These are phyloP conservation scores for Drosophila gunungcola DNA, from an alignment of 1,140 invertebrate species.

Conservation along the genomic window DNA sequence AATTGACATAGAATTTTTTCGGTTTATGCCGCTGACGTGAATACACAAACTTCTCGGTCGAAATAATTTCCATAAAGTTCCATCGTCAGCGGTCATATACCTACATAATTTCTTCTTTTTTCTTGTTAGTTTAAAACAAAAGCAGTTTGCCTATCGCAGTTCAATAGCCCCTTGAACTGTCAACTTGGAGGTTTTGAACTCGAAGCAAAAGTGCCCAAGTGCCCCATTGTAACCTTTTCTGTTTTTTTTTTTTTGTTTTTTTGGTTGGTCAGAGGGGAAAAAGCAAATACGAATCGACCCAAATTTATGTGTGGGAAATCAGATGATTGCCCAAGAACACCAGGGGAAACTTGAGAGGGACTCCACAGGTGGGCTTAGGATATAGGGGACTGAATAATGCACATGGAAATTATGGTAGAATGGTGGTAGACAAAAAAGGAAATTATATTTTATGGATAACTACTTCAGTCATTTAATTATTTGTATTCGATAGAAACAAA, in stretches of 20 bases:
- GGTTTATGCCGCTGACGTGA: constrained; percentile 49
- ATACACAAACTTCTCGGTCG: constrained; percentile 24
- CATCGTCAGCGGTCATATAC: constrained; percentile 51
- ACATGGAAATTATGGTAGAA: no score
- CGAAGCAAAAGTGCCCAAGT: constrained; percentile 2
- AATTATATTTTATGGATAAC: not conserved
- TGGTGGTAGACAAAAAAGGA: no score
- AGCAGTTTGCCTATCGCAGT: constrained; percentile 38
- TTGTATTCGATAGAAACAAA: not conserved
- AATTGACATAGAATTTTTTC: constrained; percentile 79
- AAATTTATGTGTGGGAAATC: constrained; percentile 51
- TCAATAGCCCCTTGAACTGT: constrained; percentile 70
- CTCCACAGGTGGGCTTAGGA: constrained; percentile 2
- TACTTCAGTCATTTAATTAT: not conserved
- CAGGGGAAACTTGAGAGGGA: not conserved
- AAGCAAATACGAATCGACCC: constrained; percentile 40
- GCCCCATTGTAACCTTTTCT: constrained; percentile 21
- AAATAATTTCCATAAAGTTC: constrained; percentile 73
- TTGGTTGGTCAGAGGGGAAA: not conserved
- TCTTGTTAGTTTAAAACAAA: constrained; percentile 42
- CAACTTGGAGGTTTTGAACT: constrained; percentile 12
- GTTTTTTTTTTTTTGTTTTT: not conserved
- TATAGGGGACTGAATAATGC: not conserved
- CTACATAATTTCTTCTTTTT: constrained; percentile 47
- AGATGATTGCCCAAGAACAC: constrained; percentile 7